phyloP scores from a whole-genome alignment of 1,140 invertebrate genomes.

The Drosophila rhopaloa region DNA sequence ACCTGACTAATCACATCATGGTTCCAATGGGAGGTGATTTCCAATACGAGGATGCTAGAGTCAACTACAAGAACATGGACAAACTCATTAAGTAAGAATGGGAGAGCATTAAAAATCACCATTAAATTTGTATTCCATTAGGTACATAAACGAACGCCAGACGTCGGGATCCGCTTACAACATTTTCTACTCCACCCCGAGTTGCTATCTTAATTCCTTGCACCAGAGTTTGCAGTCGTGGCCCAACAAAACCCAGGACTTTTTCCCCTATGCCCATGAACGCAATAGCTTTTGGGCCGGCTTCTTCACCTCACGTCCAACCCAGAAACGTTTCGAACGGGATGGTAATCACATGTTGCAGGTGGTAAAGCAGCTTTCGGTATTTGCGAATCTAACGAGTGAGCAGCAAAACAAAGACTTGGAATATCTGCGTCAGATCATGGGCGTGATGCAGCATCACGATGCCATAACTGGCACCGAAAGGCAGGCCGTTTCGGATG shows the following conservation, averaged over 20 bases:
- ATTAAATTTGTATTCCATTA: neutral
- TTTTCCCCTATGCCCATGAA: conserved; percentile 96
- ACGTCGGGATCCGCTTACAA: conserved; percentile 86
- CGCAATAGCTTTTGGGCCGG: conserved; percentile 96
- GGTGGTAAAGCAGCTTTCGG: conserved; percentile 87
- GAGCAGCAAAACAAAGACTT: conserved; percentile 65
- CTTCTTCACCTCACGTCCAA: conserved; percentile 95
- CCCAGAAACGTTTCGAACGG: conserved; percentile 92
- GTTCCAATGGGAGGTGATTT: conserved; percentile 98
- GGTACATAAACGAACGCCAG: conserved; percentile 86
- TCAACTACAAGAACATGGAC: conserved; percentile 95
- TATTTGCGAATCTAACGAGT: conserved; percentile 68
- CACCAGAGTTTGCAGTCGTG: conserved; percentile 88
- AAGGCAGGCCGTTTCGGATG: conserved; percentile 94
- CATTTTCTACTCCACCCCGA: conserved; percentile 88
- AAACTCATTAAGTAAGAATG: conserved; percentile 91
- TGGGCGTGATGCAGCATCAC: conserved; percentile 97
- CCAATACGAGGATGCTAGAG: conserved; percentile 93
- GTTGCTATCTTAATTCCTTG: conserved; percentile 95
- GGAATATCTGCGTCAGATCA: conserved; percentile 80
- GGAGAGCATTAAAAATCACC: neutral
- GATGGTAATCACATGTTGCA: conserved; percentile 92
- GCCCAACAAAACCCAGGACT: conserved; percentile 91
- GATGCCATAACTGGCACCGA: conserved; percentile 95
- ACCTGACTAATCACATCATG: conserved; percentile 91